Evolutionary conservation across 1,140 invertebrate genomes (phyloP), one percentile per base, ranked within the genome.

Genomic region (Caenorhabditis inopinata): DNA sequence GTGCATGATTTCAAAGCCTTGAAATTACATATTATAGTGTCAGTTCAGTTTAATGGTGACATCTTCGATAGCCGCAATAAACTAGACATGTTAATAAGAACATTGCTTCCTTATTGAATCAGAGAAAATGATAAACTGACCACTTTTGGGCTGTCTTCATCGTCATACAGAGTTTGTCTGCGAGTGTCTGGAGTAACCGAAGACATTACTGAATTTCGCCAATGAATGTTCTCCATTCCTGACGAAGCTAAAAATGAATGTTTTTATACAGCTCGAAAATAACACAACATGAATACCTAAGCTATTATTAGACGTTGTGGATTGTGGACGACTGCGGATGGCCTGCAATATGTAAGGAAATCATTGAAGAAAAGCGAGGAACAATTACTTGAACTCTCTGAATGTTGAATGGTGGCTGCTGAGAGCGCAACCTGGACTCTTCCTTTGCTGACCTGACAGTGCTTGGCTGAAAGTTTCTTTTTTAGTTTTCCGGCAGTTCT

Each of bases 151-250:
- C 21, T 53, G 21, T 58, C 47, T 25, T 78, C 76, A 14, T 78
- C 76, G n/a, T 78, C 76, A n/a, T 78, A 53, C 18, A 78, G 18
- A 21, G 76, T 78, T 2, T 62, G 49, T 23, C 76, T 16, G 11
- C 53, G 49, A 47, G 42, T 51, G 29, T 78, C 76, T n/a, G 49
- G 29, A 21, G 49, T 78, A 1, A 46, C 27, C 27, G 49, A 58
- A 4, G 76, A 78, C 25, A 53, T 62, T 0, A 53, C 53, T 2
- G 76, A 78, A 21, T 78, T 78, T 53, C 76, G 49, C 76, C 76
- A 78, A 1, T 47, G 38, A n/a, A 78, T 42, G 27, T 78, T 78
- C 51, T 78, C 76, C 76, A 78, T 62, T 42, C 76, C 76, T 16
- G 76, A 78, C n/a, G 76, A 78, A 1, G 76, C 76, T 78, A 53